Conservation (phyloP, 1,140 invertebrate species). For the Aphelinus atriplicis region DNA sequence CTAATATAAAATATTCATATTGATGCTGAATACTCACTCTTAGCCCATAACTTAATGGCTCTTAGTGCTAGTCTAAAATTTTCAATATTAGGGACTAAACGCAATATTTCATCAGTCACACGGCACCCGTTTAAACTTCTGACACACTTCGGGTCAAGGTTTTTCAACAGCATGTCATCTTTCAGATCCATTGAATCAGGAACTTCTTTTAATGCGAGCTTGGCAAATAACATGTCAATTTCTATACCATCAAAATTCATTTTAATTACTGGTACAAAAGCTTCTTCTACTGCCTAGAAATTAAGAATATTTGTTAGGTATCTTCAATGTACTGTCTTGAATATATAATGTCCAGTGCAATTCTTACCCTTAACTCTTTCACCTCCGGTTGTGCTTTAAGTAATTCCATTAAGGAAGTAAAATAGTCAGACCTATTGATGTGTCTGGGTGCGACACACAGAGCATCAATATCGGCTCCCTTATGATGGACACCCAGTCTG, state of each 20-base stretch:
- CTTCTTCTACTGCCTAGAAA: constrained; percentile 91
- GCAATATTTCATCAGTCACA: constrained; percentile 97
- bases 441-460: constrained; percentile 97
- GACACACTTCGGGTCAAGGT: constrained; percentile 96
- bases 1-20: not conserved
- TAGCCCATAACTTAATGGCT: constrained; percentile 98
- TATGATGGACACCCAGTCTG: constrained; percentile 89
- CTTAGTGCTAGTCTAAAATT: constrained; percentile 93
- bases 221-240: constrained; percentile 97
- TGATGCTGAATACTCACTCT: constrained; percentile 76
- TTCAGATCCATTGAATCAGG: constrained; percentile 82
- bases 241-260: constrained; percentile 99
- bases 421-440: constrained; percentile 94
- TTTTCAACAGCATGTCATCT: constrained; percentile 93
- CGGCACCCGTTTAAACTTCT: constrained; percentile 97
- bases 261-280: constrained; percentile 99
- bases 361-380: constrained; percentile 78
- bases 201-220: constrained; percentile 92
- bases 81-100: constrained; percentile 94
- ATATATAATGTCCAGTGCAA: not conserved
- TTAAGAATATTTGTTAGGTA: constrained; percentile 24
- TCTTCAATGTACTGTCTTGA: too few relatives aligned
- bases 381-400: constrained; percentile 90
- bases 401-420: constrained; percentile 92
- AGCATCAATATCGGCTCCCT: constrained; percentile 99